Conservation (phyloP, 2,888 invertebrate genomes). For the Melanostoma mellinum region DNA sequence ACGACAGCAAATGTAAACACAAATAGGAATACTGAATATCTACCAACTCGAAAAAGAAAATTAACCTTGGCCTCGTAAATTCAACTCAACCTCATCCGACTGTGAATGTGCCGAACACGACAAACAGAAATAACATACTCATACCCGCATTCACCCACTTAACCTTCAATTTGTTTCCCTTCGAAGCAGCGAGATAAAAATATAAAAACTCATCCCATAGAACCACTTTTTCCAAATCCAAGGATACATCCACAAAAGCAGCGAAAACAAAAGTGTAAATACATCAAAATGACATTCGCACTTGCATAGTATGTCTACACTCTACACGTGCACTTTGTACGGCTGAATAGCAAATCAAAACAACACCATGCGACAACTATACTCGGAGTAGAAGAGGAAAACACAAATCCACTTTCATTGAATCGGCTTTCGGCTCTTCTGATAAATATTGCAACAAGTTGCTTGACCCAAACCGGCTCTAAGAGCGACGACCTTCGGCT, state of each 20-base stretch:
- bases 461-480: conserved; percentile 58
- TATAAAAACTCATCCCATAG: not conserved
- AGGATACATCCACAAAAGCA: conserved; percentile 48
- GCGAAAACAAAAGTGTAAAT: conserved; percentile 46
- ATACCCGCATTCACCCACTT: conserved; percentile 17
- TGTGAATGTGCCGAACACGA: not conserved
- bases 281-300: conserved; percentile 15
- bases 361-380: conserved; percentile 54
- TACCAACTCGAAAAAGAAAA: not conserved
- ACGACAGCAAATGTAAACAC: not conserved
- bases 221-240: conserved; percentile 68
- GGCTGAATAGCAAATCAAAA: conserved; percentile 6
- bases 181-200: not conserved
- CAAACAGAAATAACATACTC: conserved; percentile 26
- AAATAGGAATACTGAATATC: not conserved
- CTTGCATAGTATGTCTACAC: conserved; percentile 26
- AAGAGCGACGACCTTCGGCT: conserved; percentile 50
- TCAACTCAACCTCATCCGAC: conserved; percentile 4
- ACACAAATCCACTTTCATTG: conserved; percentile 37
- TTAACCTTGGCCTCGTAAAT: conserved; percentile 50
- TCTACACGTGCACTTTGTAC: conserved; percentile 48
- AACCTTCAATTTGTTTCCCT: conserved; percentile 3
- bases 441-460: conserved; percentile 63
- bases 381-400: conserved; percentile 11
- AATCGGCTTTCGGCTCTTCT: not conserved